Conservation (phyloP, 1,140 invertebrate species). For the Drosophila tristis region DNA sequence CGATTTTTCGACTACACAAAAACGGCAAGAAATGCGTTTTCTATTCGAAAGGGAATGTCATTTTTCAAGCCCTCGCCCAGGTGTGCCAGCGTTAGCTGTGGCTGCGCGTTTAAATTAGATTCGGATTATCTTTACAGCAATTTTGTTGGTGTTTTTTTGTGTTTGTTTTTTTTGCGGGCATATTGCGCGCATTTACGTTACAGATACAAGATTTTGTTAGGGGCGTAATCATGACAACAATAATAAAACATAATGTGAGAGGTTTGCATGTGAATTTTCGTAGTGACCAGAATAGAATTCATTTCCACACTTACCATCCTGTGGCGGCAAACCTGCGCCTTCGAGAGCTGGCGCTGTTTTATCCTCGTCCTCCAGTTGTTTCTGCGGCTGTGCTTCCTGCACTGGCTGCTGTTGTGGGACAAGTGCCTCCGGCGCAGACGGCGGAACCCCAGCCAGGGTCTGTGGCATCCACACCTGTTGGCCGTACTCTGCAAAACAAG, state of each 20-base stretch:
- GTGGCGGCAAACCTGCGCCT: constrained; percentile 69
- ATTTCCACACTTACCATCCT: constrained; percentile 77
- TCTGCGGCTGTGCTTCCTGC: constrained; percentile 4
- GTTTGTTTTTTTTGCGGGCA: constrained; percentile 28
- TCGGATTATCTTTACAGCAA: constrained; percentile 56
- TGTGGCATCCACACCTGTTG: constrained; percentile 73
- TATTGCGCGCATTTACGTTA: constrained; percentile 43
- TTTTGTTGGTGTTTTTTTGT: constrained; percentile 37
- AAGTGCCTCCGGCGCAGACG: constrained; percentile 31
- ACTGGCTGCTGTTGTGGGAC: constrained; percentile 28
- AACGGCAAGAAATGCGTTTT: constrained; percentile 47
- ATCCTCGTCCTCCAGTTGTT: constrained; percentile 44
- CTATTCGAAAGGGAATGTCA: constrained; percentile 37
- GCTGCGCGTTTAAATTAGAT: constrained; percentile 51
- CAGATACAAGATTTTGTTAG: constrained; percentile 49
- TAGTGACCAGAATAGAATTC: constrained; percentile 55
- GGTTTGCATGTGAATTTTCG: constrained; percentile 79
- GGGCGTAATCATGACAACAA: constrained; percentile 74
- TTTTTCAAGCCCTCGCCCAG: constrained; percentile 39
- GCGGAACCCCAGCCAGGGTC: constrained; percentile 38
- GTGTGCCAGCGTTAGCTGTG: constrained; percentile 31
- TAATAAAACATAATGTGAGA: constrained; percentile 81
- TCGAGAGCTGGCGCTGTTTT: constrained; percentile 53
- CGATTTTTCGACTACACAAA: constrained; percentile 46
- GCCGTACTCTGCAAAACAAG: constrained; percentile 52